Percentiles rank a stretch among this genome's conserved stretches.
Evolutionary conservation across 2,888 invertebrate genomes (phyloP).

Genomic region (Cosmia pyralina): DNA sequence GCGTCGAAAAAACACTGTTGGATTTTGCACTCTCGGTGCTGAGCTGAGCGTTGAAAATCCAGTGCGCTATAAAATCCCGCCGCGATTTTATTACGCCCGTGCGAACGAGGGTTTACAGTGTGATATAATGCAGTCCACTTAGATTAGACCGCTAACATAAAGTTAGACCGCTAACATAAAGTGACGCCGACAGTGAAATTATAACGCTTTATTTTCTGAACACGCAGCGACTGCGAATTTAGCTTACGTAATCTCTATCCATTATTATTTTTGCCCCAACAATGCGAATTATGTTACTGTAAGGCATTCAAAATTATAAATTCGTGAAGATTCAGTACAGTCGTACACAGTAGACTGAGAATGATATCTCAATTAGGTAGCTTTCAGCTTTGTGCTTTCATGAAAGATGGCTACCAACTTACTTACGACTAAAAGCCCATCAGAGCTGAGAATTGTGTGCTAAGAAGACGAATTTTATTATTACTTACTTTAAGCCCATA

Average conservation of each 20-base stretch:
- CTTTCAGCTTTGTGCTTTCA: constrained; percentile 22
- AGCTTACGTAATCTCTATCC: constrained; percentile 24
- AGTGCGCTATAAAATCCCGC: too few relatives aligned
- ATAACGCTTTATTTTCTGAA: constrained; percentile 28
- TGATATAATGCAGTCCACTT: constrained; percentile 4
- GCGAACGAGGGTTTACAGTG: background rate
- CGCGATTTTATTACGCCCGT: too few relatives aligned
- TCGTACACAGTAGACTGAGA: background rate
- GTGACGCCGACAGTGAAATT: constrained; percentile 6
- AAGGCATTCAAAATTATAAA: constrained; percentile 24
- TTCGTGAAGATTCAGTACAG: constrained; percentile 16
- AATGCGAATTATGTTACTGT: constrained; percentile 21
- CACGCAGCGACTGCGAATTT: constrained; percentile 14
- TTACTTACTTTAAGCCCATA: background rate
- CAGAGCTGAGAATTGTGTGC: background rate
- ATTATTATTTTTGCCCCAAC: constrained; percentile 28
- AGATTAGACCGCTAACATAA: constrained; percentile 15
- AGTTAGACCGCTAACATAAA: constrained; percentile 12
- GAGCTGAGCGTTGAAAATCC: too few relatives aligned
- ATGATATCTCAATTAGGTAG: background rate
- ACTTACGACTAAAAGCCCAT: background rate
- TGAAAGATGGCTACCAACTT: background rate
- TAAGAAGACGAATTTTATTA: background rate
- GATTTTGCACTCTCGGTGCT: too few relatives aligned
- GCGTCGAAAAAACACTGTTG: too few relatives aligned